Evolutionary conservation across 2,888 invertebrate species (phyloP).

Genomic region (Pseudococcus viburni): DNA sequence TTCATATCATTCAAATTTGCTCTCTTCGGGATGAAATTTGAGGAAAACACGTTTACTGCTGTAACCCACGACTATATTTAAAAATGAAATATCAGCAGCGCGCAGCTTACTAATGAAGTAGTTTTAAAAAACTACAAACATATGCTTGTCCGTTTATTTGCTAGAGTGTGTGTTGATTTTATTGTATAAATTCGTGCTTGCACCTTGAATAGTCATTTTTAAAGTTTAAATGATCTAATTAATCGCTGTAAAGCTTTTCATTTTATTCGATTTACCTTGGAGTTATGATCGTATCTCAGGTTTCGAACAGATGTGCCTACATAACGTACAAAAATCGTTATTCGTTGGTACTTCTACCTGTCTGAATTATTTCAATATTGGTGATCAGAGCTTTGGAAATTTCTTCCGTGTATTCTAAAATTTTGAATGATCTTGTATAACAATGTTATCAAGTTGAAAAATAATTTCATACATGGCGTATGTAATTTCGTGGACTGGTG

Average conservation of each 20-base stretch:
- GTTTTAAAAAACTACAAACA: background rate
- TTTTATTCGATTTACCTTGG: conserved; percentile 28
- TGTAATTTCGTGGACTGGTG: no score
- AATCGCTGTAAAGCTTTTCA: background rate
- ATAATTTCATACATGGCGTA: no score
- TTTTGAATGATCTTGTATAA: no score
- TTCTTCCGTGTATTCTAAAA: background rate
- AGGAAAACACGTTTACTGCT: background rate
- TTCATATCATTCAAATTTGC: background rate
- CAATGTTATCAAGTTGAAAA: no score
- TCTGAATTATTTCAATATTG: background rate
- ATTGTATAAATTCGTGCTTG: background rate
- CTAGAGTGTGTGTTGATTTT: conserved; percentile 27
- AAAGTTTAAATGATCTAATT: conserved; percentile 5
- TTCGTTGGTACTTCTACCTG: background rate
- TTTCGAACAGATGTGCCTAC: background rate
- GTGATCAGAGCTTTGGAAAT: background rate
- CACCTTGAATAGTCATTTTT: conserved; percentile 23
- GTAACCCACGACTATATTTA: background rate
- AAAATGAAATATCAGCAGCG: background rate
- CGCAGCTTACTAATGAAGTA: background rate
- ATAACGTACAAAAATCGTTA: background rate
- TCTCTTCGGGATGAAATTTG: background rate
- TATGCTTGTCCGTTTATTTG: conserved; percentile 43
- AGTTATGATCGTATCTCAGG: background rate